These are phyloP conservation scores for Diarsia dahlii DNA, from an alignment of 2,888 invertebrate species.

Conservation along the genomic window DNA sequence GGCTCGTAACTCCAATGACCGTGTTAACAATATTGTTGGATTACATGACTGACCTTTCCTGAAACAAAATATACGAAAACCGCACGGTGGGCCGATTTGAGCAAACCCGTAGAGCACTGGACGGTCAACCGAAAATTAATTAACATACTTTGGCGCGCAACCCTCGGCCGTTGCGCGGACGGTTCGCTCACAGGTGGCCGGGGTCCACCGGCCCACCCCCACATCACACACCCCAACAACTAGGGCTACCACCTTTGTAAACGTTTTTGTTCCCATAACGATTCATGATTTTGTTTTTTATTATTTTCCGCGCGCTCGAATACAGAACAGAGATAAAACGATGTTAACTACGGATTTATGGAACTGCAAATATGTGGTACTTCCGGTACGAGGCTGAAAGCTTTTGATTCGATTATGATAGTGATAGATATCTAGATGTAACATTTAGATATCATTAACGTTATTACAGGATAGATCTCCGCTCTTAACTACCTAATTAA, in stretches of 20 bases:
- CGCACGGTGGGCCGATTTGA: slow-evolving; percentile 86
- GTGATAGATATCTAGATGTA: slow-evolving; percentile 17
- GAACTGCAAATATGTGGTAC: slow-evolving; percentile 25
- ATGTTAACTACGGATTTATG: slow-evolving; percentile 55
- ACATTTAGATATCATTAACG: slow-evolving; percentile 8
- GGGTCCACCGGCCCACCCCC: slow-evolving; percentile 76
- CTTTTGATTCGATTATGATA: slow-evolving; percentile 28
- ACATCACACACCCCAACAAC: slow-evolving; percentile 67
- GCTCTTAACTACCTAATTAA: slow-evolving; percentile 7
- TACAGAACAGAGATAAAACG: slow-evolving; percentile 55
- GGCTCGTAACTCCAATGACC: slow-evolving; percentile 49
- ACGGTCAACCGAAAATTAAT: slow-evolving; percentile 90
- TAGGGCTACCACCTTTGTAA: slow-evolving; percentile 70
- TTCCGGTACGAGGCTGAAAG: neutral
- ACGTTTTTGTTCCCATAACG: slow-evolving; percentile 65
- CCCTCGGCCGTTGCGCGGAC: slow-evolving; percentile 78
- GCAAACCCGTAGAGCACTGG: slow-evolving; percentile 81
- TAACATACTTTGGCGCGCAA: slow-evolving; percentile 89
- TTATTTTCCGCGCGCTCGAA: slow-evolving; percentile 50
- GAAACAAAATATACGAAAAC: slow-evolving; percentile 86
- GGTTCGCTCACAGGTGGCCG: slow-evolving; percentile 80
- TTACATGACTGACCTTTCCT: slow-evolving; percentile 79
- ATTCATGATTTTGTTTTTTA: slow-evolving; percentile 66
- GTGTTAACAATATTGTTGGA: slow-evolving; percentile 69
- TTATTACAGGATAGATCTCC: neutral